Base-by-base conservation (phyloP, 2,113 vertebrate species). In the Etheostoma spectabile region DNA sequence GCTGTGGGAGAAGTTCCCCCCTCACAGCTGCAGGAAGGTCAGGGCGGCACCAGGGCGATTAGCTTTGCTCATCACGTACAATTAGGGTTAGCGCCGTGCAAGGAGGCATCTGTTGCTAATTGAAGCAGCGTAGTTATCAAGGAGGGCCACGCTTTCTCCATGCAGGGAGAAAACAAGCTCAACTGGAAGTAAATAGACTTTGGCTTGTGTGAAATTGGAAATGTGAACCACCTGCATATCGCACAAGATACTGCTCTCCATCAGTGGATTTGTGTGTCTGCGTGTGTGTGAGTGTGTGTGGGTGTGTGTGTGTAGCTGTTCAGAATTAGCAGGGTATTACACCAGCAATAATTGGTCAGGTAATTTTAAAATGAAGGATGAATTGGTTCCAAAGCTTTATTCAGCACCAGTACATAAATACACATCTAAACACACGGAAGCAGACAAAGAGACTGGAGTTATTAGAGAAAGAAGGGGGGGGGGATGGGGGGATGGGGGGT, bases 131-230 rank as follows among this genome's bases (percentile, higher is more conserved):
- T 91, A 92, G 91, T 91, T 93, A 93, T 88, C 59, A 85, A 91
- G 86, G 84, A 86, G 83, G 74, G 75, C 79, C 80, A 69, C 62
- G 75, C 64, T 73, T 84, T 82, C 63, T 77, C 79, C 61, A 67
- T 55, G 77, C 65, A 82, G 79, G 13, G 56, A 79, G 79, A 85
- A 88, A 90, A 86, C 59, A 86, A 80, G 67, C 79, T 83, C 74
- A 84, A 89, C 74, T 86, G 88, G 91, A 93, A 87, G 86, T 89
- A 93, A 94, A 94, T 92, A 92, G 90, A 90, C 83, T 92, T 89
- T 93, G 92, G 91, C 93, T 93, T 86, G 90, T 93, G 93, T 94
- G 93, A 94, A 94, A 95, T 94, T 93, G 88, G 85, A 89, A 88
- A 83, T 91, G 84, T 77, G 88, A 90, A 86, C 84, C 93, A 95